Conservation (phyloP, 2,113 vertebrate species). For the Bubo scandiacus region DNA sequence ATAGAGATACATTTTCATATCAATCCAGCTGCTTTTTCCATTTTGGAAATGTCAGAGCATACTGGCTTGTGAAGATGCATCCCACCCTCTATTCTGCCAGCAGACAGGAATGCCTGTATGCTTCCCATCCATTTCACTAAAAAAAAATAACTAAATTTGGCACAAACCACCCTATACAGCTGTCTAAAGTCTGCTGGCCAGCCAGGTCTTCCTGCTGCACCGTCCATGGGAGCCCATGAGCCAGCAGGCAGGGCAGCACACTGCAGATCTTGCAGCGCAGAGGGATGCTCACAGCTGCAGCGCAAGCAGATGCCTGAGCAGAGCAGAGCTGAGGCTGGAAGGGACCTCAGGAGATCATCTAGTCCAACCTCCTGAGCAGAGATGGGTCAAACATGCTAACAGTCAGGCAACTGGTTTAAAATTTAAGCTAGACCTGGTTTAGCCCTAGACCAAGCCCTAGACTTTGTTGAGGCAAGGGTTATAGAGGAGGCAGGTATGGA, state of each 20-base stretch:
- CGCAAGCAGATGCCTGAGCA: no score
- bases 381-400: no score
- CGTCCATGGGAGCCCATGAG: fast-evolving
- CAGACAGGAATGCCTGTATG: background rate
- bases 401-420: background rate
- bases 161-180: background rate
- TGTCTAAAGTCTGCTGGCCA: background rate
- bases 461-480: background rate
- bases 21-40: background rate
- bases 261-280: background rate
- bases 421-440: fast-evolving
- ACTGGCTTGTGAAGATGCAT: background rate
- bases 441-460: background rate
- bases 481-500: background rate
- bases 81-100: background rate
- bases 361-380: background rate
- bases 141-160: background rate
- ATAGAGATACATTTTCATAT: background rate
- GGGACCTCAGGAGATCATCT: fast-evolving
- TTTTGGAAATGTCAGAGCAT: background rate
- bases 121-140: no score
- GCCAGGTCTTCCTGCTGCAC: background rate
- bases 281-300: background rate
- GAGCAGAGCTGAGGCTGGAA: background rate
- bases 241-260: background rate